Base-by-base conservation (phyloP, 2,888 invertebrate genomes). In the Sipha maydis region DNA sequence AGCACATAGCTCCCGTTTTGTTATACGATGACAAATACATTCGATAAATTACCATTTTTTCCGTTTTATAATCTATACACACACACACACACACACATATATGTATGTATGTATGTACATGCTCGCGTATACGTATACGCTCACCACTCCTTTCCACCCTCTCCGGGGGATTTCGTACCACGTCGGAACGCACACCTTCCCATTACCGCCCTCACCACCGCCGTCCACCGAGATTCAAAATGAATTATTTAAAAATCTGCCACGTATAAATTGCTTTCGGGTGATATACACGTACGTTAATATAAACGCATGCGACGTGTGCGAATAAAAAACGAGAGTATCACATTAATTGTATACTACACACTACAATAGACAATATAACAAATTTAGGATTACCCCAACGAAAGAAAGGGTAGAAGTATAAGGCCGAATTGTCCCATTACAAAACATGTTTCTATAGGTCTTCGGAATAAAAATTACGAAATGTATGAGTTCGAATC, bases 11-110 rank as follows among this genome's bases (percentile, higher is more conserved):
- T 83, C n/a, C 83, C 38, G 73, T 83, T 73, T 83, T 56, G 83
- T 83, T 48, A 25, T 76, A 28, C 78, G 78, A 78, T 78, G 78
- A 78, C 78, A 78, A 78, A 78, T 78, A 41, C 54, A 78, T 78
- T 78, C 41, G 78, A 78, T 48, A 78, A 78, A 78, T 78, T 48
- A 78, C 54, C 48, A 78, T 86, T 80, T 85, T 48, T 28, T 7
- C 41, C 61, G n/a, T 83, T 83, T 83, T 73, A 38, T 67, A 61
- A 61, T 80, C 31, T 83, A 48, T 71, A 83, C 14, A 28, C 14
- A 54, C 28, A 41, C n/a, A 76, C 38, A 41, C 21, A 73, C 11
- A 34, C 4, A 34, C 2, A 34, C 4, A 69, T n/a, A 28, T 56
- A 28, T 69, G 1, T 1, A 28, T 9, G 0, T 28, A n/a, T 69